Conservation (phyloP, 2,113 vertebrate species). For the Callospermophilus lateralis region DNA sequence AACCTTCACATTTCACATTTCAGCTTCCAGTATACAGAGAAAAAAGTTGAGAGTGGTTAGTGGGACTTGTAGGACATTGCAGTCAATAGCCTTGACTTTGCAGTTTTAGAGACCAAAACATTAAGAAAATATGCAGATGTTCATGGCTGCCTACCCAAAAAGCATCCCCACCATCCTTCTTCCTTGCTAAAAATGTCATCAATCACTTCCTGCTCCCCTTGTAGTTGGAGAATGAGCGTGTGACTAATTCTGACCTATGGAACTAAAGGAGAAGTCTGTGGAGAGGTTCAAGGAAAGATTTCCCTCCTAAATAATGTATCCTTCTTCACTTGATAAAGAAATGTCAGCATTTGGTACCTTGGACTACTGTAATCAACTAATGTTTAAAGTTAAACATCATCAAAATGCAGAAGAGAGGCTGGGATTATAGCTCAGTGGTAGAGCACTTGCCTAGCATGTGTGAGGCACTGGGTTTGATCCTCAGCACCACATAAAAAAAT, state of each 20-base stretch:
- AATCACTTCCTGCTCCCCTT: not conserved
- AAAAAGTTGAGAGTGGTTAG: not conserved
- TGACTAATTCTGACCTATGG: not conserved
- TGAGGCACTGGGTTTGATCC: no score
- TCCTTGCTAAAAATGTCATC: not conserved
- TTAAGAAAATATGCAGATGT: not conserved
- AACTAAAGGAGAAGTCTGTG: not conserved
- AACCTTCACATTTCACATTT: not conserved
- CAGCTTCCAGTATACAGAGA: not conserved
- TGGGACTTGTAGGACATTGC: not conserved
- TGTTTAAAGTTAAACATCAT: not conserved
- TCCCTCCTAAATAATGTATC: not conserved
- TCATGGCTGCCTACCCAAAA: not conserved
- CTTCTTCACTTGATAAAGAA: slow-evolving; percentile 11
- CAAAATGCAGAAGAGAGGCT: not conserved
- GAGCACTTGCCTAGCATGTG: no score
- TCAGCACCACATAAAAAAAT: no score
- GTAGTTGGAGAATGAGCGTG: not conserved
- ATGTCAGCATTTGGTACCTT: not conserved
- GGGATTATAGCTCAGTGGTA: no score
- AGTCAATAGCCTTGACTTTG: not conserved
- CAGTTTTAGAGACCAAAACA: not conserved
- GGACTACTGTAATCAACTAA: not conserved
- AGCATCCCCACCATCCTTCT: not conserved
- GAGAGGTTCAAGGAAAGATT: not conserved